These are phyloP conservation scores for Chionomys nivalis DNA, from an alignment of 2,113 vertebrate species.

Conservation along the genomic window DNA sequence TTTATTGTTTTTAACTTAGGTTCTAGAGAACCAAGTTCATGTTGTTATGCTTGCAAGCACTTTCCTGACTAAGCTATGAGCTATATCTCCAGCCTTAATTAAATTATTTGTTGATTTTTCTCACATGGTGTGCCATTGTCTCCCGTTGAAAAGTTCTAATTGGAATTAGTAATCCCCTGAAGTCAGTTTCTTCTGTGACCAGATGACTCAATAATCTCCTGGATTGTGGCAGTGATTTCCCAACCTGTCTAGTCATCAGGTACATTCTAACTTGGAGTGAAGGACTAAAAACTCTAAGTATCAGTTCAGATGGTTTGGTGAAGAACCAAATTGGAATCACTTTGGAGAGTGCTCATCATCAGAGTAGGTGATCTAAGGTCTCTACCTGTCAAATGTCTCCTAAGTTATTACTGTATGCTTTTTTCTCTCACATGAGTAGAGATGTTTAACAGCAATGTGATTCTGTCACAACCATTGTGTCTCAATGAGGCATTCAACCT, in stretches of 20 bases:
- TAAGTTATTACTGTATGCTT: background rate
- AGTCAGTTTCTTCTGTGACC: constrained; percentile 26
- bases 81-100: background rate
- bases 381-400: background rate
- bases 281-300: background rate
- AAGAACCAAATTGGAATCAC: background rate
- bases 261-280: background rate
- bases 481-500: background rate
- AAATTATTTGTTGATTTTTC: background rate
- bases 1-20: background rate
- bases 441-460: constrained; percentile 1
- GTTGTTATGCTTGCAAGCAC: background rate
- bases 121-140: background rate
- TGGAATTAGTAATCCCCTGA: background rate
- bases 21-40: background rate
- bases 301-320: background rate
- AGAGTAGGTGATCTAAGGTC: background rate
- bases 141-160: constrained; percentile 30
- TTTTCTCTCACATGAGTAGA: background rate
- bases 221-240: background rate
- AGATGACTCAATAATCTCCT: background rate
- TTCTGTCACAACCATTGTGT: background rate
- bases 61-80: background rate
- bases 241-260: background rate
- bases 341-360: background rate